Evolutionary conservation across 2,113 vertebrate species (phyloP), one percentile per base, ranked within the genome.

Genomic region (Egretta garzetta): DNA sequence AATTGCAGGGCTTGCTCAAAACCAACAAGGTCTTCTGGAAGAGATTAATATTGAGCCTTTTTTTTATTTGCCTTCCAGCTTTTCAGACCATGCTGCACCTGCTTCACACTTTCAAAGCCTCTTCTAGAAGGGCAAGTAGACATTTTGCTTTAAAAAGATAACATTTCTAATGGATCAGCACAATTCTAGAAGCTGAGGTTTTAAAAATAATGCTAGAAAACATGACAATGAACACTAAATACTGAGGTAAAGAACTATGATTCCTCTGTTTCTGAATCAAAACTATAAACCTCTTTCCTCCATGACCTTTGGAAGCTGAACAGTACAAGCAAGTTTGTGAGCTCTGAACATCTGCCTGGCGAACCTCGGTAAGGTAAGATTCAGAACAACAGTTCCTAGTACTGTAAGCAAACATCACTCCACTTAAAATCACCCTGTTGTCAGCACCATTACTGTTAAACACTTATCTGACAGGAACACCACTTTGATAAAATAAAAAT

Each of bases 1-100:
- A 71, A 50, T 17, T 1, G 0, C 0, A 0, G 4, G 17, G 21
- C 16, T 41, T 0, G 0, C 43, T 67, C 20, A 50, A 32, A 88
- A 76, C 3, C 16, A 39, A 7, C 1, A 0, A 2, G 26, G 1
- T 41, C 5, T 28, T 58, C 37, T 12, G 3, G 45, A 45, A 72
- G 9, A 3, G 0, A 53, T 37, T 41, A 26, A n/a, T 47, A 27
- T 0, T 14, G 32, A 14, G 3, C 1, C 56, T 11, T 73, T 43
- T 43, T 67, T 63, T 55, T 59, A 56, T 22, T n/a, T 39, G 6
- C 17, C 19, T 80, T 73, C 21, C 11, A 56, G 37, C 26, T 91
- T 67, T 77, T 66, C n/a, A n/a, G n/a, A 12, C 19, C 26, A 16
- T 3, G 30, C 4, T 0, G 1, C 26, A 72, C 12, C 23, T 4